Evolutionary conservation across 2,888 invertebrate species (phyloP).

Genomic region (Diplolepis rosae): DNA sequence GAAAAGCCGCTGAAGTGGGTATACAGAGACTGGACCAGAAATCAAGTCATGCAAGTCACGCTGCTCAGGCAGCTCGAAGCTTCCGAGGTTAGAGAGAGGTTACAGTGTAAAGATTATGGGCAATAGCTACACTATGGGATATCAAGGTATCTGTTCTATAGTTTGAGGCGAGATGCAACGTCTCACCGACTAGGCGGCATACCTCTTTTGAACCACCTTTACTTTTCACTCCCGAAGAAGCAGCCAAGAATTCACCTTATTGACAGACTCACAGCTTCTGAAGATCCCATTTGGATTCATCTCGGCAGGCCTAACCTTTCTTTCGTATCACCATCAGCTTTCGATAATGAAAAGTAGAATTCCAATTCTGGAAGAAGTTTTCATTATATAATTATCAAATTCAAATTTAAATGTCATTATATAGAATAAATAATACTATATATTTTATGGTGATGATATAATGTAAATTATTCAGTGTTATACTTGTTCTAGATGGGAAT

Average conservation of each 20-base stretch:
- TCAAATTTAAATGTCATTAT: no score
- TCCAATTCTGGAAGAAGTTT: no score
- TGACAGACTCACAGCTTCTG: constrained; percentile 65
- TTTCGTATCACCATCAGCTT: background rate
- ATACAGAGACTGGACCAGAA: constrained; percentile 52
- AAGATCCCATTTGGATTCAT: constrained; percentile 51
- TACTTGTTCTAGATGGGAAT: no score
- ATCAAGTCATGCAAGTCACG: constrained; percentile 66
- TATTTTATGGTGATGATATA: no score
- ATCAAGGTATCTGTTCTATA: constrained; percentile 20
- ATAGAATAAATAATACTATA: no score
- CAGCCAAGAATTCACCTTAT: constrained; percentile 60
- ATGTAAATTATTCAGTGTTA: no score
- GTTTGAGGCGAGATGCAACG: constrained; percentile 32
- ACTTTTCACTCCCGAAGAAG: constrained; percentile 55
- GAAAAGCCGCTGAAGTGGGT: constrained; percentile 55
- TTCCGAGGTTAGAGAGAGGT: constrained; percentile 57
- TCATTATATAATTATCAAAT: no score
- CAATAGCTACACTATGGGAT: background rate
- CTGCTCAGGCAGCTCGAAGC: constrained; percentile 50
- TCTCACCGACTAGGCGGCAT: constrained; percentile 48
- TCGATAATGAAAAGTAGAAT: no score
- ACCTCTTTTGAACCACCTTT: constrained; percentile 54
- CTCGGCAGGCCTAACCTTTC: background rate
- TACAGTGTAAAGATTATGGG: constrained; percentile 38